Evolutionary conservation across 1,140 invertebrate species (phyloP), one percentile per base, ranked within the genome.

Genomic region (Drosophila ficusphila): DNA sequence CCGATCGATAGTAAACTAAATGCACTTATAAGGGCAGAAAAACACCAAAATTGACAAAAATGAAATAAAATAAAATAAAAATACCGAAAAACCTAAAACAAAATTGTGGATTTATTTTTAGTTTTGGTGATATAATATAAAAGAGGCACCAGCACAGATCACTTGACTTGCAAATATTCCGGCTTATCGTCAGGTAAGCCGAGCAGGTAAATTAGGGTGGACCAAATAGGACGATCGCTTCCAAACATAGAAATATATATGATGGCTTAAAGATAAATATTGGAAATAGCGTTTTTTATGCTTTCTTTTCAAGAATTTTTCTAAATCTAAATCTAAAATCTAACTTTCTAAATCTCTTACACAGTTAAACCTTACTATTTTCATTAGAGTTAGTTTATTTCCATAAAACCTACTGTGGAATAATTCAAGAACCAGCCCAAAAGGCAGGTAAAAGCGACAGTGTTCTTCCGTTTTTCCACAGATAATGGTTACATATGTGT

Each of bases 51-150:
- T 79, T 79, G 52, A 68, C 38, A 73, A 52, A 60, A 85, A 64
- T 72, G 42, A 73, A 85, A 82, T 77, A 4, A 85, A 86, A 79
- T 76, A 60, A 81, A 78, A 88, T 77, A 85, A 81, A 74, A 86
- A 70, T 62, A 81, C 82, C 71, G 68, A 88, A 65, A 77, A 86
- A 78, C 82, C 64, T 52, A 85, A 56, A 58, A 39, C 3, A 8
- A 42, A 62, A 36, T 3, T 25, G n/a, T 31, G 4, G 8, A n/a
- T 9, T 52, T 42, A 52, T 51, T 9, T 46, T 16, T 39, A 12
- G 3, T 9, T 46, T 16, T 39, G 11, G 3, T 21, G 1, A 4
- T 23, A 16, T 14, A 27, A 18, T 25, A 8, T 1, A 31, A 5
- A 47, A 18, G 14, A 3, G 36, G 18, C 8, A 53, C 49, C 46